Evolutionary conservation across 1,140 invertebrate genomes (phyloP).

Genomic region (Bombus pascuorum): DNA sequence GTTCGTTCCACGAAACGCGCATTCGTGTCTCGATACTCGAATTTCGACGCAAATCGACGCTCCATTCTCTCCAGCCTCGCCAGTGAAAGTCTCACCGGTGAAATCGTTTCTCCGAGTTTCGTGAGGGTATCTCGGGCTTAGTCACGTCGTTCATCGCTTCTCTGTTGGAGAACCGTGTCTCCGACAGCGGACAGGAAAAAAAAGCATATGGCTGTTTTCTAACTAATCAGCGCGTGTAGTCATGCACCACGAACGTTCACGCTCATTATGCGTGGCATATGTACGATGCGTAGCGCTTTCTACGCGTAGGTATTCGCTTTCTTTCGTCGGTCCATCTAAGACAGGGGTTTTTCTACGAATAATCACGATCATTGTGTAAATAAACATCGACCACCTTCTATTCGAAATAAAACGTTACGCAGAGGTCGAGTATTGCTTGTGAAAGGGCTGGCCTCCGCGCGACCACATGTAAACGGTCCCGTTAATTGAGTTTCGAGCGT

Average conservation of each 20-base stretch:
- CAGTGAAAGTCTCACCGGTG: slow-evolving; percentile 49
- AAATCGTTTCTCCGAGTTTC: slow-evolving; percentile 46
- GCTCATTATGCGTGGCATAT: neutral
- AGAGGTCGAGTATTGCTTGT: neutral
- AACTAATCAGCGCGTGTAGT: neutral
- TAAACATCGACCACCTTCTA: neutral
- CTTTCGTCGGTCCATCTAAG: neutral
- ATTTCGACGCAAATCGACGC: slow-evolving; percentile 20
- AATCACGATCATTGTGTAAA: neutral
- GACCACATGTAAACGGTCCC: slow-evolving; percentile 37
- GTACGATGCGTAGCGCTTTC: neutral
- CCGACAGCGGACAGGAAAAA: neutral
- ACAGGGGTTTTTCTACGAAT: neutral
- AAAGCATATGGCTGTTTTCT: neutral
- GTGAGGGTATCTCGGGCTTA: slow-evolving; percentile 1
- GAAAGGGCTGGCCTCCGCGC: neutral
- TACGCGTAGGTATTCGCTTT: slow-evolving; percentile 18
- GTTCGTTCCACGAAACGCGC: neutral
- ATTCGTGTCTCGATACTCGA: neutral
- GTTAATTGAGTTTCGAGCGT: slow-evolving; percentile 59
- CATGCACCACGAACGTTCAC: neutral
- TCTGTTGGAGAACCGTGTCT: neutral
- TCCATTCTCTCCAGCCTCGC: neutral
- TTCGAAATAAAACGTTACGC: neutral
- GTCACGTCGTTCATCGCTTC: neutral